Percentiles rank a stretch among this genome's conserved stretches.
These are phyloP conservation scores for Odiellus spinosus DNA, from an alignment of 2,888 invertebrate species.

Conservation along the genomic window DNA sequence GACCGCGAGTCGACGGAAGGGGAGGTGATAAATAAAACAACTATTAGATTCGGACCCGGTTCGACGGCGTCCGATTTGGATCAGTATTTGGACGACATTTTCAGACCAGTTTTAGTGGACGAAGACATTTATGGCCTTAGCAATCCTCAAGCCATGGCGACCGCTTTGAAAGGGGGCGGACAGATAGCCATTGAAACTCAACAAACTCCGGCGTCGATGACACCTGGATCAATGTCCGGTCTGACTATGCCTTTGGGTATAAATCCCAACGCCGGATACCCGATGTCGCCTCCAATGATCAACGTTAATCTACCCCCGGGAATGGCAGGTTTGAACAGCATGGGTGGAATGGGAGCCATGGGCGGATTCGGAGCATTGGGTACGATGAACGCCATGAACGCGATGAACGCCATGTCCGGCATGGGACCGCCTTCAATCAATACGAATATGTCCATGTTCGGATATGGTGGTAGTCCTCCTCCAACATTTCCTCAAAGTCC, in stretches of 20 bases:
- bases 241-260: too few species aligned
- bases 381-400: too few species aligned
- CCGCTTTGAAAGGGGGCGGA: slow-evolving; percentile 16
- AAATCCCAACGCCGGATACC: neutral
- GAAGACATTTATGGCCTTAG: slow-evolving; percentile 11
- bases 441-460: slow-evolving; percentile 28
- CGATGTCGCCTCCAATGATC: slow-evolving; percentile 13
- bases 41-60: neutral
- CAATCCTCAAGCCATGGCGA: slow-evolving; percentile 10
- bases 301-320: too few species aligned
- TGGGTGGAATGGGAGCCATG: too few species aligned
- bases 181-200: neutral
- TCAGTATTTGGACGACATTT: neutral
- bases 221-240: too few species aligned
- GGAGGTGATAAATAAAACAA: too few species aligned
- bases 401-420: too few species aligned
- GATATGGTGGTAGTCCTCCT: slow-evolving; percentile 24
- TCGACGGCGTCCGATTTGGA: neutral
- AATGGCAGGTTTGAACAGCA: too few species aligned
- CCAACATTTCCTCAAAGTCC: neutral
- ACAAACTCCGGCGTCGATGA: neutral
- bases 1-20: neutral
- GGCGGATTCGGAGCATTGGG: too few species aligned
- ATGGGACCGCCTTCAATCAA: slow-evolving; percentile 2
- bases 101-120: neutral